Conservation (phyloP, 2,797 vertebrate genomes). For the Squalus acanthias region DNA sequence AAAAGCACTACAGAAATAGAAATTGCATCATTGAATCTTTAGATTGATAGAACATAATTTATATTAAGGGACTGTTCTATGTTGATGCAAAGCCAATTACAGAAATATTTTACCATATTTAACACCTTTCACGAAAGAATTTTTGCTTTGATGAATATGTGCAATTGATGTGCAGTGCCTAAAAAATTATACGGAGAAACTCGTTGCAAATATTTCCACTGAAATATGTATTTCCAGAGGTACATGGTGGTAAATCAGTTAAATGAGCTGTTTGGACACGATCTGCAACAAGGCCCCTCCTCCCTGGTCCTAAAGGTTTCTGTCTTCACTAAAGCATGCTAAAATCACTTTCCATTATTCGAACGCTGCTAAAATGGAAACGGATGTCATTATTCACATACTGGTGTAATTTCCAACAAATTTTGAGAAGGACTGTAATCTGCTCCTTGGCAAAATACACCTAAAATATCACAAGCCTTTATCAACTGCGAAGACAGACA, state of each 20-base stretch:
- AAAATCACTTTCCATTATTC: neutral
- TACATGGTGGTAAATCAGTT: neutral
- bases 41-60: neutral
- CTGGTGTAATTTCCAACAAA: neutral
- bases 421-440: neutral
- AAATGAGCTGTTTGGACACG: neutral
- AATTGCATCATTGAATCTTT: neutral
- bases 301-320: neutral
- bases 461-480: neutral
- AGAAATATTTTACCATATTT: neutral
- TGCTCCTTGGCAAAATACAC: neutral
- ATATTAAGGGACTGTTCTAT: neutral
- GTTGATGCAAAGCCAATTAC: neutral
- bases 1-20: neutral
- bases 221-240: neutral
- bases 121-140: neutral
- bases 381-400: neutral
- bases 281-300: neutral
- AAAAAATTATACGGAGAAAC: neutral
- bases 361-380: neutral
- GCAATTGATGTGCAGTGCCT: neutral
- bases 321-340: neutral
- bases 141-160: neutral
- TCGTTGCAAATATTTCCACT: neutral
- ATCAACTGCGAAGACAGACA: neutral